phyloP scores from a whole-genome alignment of 2,113 vertebrate genomes.

The Prionailurus bengalensis region DNA sequence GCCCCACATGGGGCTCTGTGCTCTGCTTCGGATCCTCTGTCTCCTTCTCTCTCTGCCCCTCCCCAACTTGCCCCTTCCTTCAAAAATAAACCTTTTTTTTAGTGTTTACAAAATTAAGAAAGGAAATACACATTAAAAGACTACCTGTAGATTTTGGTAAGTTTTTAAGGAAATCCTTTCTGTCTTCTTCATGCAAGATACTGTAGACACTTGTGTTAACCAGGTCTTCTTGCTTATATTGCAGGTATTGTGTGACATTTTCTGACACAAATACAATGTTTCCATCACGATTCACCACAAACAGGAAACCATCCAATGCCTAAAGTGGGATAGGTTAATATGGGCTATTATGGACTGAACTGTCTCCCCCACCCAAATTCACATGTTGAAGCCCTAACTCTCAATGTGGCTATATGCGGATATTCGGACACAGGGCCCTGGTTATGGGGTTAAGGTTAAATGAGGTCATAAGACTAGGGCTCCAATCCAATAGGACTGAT shows the following conservation, averaged over 20 bases:
- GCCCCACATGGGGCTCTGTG: too few relatives aligned
- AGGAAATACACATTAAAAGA: conserved; percentile 14
- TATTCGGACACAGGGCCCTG: neutral
- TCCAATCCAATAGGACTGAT: neutral
- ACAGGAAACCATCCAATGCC: conserved; percentile 98
- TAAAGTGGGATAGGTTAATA: conserved; percentile 78
- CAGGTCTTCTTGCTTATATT: conserved; percentile 98
- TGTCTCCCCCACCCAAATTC: neutral
- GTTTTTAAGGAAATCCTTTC: conserved; percentile 97
- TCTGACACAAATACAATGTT: conserved; percentile 99
- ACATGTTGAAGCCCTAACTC: neutral
- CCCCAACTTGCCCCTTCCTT: too few relatives aligned
- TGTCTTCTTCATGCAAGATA: conserved; percentile 97
- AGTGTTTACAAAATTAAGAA: too few relatives aligned
- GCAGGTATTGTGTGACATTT: conserved; percentile 98
- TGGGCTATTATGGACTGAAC: neutral
- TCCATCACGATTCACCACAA: conserved; percentile 98
- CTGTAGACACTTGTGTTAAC: conserved; percentile 98
- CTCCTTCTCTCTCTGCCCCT: too few relatives aligned
- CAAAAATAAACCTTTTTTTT: too few relatives aligned
- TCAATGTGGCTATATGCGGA: neutral
- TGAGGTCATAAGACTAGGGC: neutral
- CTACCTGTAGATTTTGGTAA: conserved; percentile 96
- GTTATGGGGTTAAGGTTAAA: conserved; percentile 13
- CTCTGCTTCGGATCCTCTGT: too few relatives aligned